A percentile compares a stretch with the other conserved stretches of the same genome.
phyloP scores from a whole-genome alignment of 2,113 vertebrate genomes.

The Pomatostomus ruficeps region DNA sequence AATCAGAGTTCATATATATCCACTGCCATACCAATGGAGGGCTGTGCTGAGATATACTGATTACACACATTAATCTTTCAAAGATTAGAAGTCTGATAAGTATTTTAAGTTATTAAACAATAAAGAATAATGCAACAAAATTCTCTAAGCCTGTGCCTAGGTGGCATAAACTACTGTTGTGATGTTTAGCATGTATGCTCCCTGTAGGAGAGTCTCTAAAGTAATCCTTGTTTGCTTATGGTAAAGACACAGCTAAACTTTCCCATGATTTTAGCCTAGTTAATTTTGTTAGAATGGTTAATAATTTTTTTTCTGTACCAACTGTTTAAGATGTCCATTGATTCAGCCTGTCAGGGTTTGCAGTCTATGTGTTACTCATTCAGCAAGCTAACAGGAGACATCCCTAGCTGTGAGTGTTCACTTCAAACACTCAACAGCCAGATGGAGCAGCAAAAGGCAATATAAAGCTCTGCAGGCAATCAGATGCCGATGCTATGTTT shows the following conservation, averaged over 20 bases:
- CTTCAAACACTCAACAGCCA: neutral
- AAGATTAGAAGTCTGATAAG: neutral
- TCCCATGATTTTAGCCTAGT: neutral
- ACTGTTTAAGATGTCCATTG: neutral
- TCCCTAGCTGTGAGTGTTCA: neutral
- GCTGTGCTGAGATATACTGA: neutral
- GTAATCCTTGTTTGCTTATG: neutral
- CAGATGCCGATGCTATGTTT: rapidly evolving
- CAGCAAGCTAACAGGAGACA: neutral
- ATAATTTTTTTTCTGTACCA: neutral
- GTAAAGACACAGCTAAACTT: neutral
- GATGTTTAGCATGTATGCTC: neutral
- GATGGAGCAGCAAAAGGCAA: neutral
- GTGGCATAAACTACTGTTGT: neutral
- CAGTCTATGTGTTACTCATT: neutral
- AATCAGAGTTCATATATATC: neutral
- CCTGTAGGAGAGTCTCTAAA: neutral
- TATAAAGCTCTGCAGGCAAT: neutral
- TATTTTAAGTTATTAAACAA: neutral
- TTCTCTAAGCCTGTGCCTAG: neutral
- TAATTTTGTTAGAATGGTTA: neutral
- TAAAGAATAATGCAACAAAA: neutral
- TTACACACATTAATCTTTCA: neutral
- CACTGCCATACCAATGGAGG: neutral
- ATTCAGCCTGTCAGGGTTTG: neutral